phyloP scores from a whole-genome alignment of 2,888 invertebrate genomes.

The Cetonia aurata region DNA sequence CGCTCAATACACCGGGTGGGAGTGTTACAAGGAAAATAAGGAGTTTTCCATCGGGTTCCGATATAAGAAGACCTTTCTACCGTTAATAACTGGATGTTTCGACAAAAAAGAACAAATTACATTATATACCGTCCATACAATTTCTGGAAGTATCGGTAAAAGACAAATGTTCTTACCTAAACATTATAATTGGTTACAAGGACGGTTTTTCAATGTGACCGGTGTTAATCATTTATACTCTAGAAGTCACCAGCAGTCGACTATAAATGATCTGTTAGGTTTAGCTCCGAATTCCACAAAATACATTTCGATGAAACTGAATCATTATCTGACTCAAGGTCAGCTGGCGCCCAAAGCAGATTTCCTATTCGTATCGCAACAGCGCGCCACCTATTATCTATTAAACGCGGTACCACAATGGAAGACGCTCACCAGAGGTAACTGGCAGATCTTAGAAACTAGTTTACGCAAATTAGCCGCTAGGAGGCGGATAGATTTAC shows the following conservation, averaged over 20 bases:
- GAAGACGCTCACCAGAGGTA: slow-evolving; percentile 72
- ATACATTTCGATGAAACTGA: slow-evolving; percentile 64
- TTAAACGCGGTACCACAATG: slow-evolving; percentile 77
- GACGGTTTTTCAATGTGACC: slow-evolving; percentile 64
- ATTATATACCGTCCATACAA: slow-evolving; percentile 69
- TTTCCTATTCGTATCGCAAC: slow-evolving; percentile 71
- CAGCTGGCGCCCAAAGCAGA: slow-evolving; percentile 74
- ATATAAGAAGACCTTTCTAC: slow-evolving; percentile 67
- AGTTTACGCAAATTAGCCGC: slow-evolving; percentile 66
- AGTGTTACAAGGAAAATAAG: slow-evolving; percentile 63
- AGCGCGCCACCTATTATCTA: slow-evolving; percentile 73
- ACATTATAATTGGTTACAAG: slow-evolving; percentile 68
- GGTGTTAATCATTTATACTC: slow-evolving; percentile 59
- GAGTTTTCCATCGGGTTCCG: slow-evolving; percentile 68
- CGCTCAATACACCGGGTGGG: slow-evolving; percentile 64
- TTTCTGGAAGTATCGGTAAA: slow-evolving; percentile 66
- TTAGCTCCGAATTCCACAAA: slow-evolving; percentile 61
- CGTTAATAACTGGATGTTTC: slow-evolving; percentile 70
- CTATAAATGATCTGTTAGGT: slow-evolving; percentile 59
- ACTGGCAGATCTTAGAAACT: slow-evolving; percentile 70
- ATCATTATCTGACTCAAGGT: slow-evolving; percentile 69
- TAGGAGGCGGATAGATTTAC: slow-evolving; percentile 59
- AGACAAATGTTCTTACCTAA: slow-evolving; percentile 66
- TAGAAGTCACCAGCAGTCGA: slow-evolving; percentile 55
- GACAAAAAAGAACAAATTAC: slow-evolving; percentile 68